Conservation (phyloP, 1,140 invertebrate species). For the Adoxophyes honmai region DNA sequence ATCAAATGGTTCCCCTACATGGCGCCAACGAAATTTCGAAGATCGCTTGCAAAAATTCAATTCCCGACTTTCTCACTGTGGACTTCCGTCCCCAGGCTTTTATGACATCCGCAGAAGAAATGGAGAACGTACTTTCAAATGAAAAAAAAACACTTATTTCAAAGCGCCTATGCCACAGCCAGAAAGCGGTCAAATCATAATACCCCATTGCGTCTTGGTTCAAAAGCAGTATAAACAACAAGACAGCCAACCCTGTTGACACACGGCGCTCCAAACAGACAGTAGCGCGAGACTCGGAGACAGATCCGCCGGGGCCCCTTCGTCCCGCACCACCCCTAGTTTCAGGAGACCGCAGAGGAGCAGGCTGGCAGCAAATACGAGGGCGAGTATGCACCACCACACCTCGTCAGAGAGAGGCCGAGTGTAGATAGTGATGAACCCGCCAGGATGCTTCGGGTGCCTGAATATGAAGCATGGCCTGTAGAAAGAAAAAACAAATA, state of each 20-base stretch:
- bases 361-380: slow-evolving; percentile 33
- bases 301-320: slow-evolving; percentile 33
- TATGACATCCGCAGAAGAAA: too few species aligned
- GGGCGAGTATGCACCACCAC: slow-evolving; percentile 73
- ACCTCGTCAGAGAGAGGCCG: slow-evolving; percentile 76
- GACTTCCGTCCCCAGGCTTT: too few species aligned
- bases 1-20: too few species aligned
- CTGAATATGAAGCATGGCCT: slow-evolving; percentile 81
- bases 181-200: too few species aligned
- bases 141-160: too few species aligned
- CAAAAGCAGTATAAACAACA: not conserved
- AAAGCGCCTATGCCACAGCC: too few species aligned
- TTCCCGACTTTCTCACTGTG: too few species aligned
- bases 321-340: slow-evolving; percentile 26
- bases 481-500: slow-evolving; percentile 23
- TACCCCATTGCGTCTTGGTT: too few species aligned
- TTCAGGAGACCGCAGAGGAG: slow-evolving; percentile 39
- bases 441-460: slow-evolving; percentile 78
- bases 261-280: slow-evolving; percentile 62
- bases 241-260: slow-evolving; percentile 76
- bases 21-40: too few species aligned
- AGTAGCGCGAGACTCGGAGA: slow-evolving; percentile 53
- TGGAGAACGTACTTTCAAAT: too few species aligned
- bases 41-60: too few species aligned
- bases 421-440: slow-evolving; percentile 79